Base-by-base conservation (phyloP, 2,888 invertebrate species). In the Tipula vernalis region DNA sequence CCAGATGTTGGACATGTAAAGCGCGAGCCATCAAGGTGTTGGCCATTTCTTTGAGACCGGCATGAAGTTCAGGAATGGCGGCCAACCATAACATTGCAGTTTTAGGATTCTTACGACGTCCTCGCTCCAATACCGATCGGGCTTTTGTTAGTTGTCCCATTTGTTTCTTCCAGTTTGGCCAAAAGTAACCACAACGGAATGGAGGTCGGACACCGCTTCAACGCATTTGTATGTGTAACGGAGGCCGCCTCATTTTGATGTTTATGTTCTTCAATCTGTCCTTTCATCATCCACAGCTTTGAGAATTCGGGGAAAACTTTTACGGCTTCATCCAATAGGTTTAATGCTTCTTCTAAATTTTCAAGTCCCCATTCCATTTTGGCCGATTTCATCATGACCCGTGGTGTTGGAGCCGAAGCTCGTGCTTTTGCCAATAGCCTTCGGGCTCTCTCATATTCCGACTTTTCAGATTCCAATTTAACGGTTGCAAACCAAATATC, bases 401-500 rank as follows among this genome's bases (percentile, higher is more conserved):
- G 93, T 0, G 98, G 98, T 0, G 99, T 99, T 0, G 98, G 98
- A 0, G 99, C 98, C 1, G 97, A 98, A 0, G 97, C 97, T 89
- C 99, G 93, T 0, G 99, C 99, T 90, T 98, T 98, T 3, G 97
- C 95, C 41, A 99, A 92, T 89, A 99, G 92, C 86, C 97, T 94
- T 88, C 98, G 93, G 15, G 99, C 99, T 90, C 99, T 93, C 89
- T 98, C 98, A 90, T 98, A 99, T 92, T 99, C 99, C 85, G 96
- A 96, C 92, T 99, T 99, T 92, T 99, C 99, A 51, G 98, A 98
- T 92, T 99, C 99, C 87, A 99, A 92, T 90, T 99, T 99, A 6
- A 99, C 99, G 87, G 99, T 99, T 86, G 99, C 99, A 91, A 99
- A 93, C 99, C 99, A 99, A 91, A 99, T 99, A 92, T 99, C 99